phyloP scores from a whole-genome alignment of 2,888 invertebrate species.

The Julus scandinavius region DNA sequence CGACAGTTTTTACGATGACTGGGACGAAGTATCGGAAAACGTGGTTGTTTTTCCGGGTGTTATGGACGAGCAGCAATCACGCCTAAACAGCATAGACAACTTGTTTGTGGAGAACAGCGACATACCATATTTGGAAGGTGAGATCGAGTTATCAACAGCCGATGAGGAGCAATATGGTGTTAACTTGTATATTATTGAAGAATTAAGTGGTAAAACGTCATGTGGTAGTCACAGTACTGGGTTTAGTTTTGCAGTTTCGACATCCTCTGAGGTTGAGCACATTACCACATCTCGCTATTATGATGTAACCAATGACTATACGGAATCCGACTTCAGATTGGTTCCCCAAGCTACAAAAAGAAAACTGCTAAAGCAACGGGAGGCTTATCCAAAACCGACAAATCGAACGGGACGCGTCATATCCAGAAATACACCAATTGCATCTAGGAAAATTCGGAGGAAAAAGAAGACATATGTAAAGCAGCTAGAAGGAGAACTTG shows the following conservation, averaged over 20 bases:
- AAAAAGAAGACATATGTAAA: slow-evolving; percentile 73
- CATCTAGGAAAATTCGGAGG: slow-evolving; percentile 74
- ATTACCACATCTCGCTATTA: not conserved
- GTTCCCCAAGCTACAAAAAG: not conserved
- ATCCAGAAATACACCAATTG: slow-evolving; percentile 64
- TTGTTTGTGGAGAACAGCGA: not conserved
- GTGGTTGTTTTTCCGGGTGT: not conserved
- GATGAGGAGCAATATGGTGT: not conserved
- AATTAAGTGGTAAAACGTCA: not conserved
- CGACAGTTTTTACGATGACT: not conserved
- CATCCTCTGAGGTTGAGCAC: not conserved
- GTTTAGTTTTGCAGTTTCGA: not conserved
- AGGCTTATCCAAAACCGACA: slow-evolving; percentile 70
- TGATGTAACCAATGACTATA: not conserved
- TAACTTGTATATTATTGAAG: not conserved
- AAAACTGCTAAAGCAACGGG: not conserved
- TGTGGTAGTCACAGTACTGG: not conserved
- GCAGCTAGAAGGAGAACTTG: slow-evolving; percentile 70
- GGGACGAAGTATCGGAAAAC: not conserved
- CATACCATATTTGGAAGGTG: not conserved
- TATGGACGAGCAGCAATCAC: not conserved
- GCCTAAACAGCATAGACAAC: not conserved
- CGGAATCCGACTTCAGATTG: not conserved
- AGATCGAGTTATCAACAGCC: not conserved
- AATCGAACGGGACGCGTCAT: no score